Percentiles rank a stretch among this genome's conserved stretches.
Conservation (phyloP, 2,113 vertebrate genomes). For the Rhinichthys klamathensis region DNA sequence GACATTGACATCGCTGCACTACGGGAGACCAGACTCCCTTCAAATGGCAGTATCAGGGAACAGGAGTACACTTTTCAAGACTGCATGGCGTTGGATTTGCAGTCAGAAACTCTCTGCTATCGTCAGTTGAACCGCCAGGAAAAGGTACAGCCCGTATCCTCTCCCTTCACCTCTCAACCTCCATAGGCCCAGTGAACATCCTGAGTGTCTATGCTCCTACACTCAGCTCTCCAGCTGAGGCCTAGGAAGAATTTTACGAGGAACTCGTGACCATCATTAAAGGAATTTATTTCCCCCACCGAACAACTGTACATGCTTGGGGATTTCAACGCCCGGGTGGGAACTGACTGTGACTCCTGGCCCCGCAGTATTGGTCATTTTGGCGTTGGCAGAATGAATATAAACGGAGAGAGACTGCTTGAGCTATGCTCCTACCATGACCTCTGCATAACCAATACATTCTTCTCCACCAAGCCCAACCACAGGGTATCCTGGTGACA, state of each 20-base stretch:
- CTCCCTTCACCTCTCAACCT: not conserved
- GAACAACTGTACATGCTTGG: not conserved
- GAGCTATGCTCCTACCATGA: conserved; percentile 38
- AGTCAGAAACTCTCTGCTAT: conserved; percentile 5
- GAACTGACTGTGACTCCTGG: conserved; percentile 17
- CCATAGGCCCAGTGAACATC: conserved; percentile 4
- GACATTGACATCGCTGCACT: conserved; percentile 10
- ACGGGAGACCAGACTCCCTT: conserved; percentile 15
- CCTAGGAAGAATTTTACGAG: conserved; percentile 5
- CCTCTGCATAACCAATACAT: conserved; percentile 21
- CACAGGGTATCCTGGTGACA: conserved; percentile 39
- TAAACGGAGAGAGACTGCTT: conserved; percentile 34
- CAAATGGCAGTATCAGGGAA: not conserved
- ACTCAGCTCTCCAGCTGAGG: not conserved
- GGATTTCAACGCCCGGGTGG: not conserved
- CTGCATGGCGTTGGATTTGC: not conserved
- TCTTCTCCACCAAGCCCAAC: conserved; percentile 30
- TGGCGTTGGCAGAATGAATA: conserved; percentile 1
- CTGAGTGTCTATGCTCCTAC: conserved; percentile 2
- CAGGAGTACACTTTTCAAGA: conserved; percentile 21
- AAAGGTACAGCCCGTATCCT: not conserved
- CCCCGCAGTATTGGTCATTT: conserved; percentile 3
- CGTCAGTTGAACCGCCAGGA: not conserved
- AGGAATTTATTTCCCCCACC: not conserved
- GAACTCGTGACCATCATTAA: not conserved